Percentiles rank a stretch among this genome's conserved stretches.
phyloP scores from a whole-genome alignment of 1,140 invertebrate genomes.

The Yoshiicerus persimilis region DNA sequence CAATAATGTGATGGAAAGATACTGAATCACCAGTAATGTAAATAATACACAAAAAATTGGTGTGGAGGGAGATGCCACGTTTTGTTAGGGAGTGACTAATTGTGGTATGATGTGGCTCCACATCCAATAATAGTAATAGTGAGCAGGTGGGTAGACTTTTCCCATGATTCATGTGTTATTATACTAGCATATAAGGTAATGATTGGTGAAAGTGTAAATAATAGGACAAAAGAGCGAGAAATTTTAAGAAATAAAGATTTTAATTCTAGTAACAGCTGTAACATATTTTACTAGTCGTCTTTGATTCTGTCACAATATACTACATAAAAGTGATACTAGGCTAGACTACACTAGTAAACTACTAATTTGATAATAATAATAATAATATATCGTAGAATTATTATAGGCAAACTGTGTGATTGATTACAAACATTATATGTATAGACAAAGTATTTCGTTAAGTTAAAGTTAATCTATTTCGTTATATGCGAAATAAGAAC shows the following conservation, averaged over 20 bases:
- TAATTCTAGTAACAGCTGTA: background rate
- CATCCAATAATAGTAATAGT: too few species aligned
- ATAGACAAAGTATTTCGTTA: slow-evolving; percentile 1
- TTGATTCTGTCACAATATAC: background rate
- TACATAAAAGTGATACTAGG: background rate
- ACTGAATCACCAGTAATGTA: too few species aligned
- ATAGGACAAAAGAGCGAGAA: background rate
- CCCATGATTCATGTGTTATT: too few species aligned
- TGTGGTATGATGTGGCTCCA: too few species aligned
- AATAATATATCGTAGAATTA: background rate
- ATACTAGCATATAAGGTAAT: too few species aligned
- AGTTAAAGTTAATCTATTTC: slow-evolving; percentile 1
- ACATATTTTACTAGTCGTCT: background rate
- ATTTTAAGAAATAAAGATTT: background rate
- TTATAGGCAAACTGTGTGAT: background rate
- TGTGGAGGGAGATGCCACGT: too few species aligned
- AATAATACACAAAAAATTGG: too few species aligned
- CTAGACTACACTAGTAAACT: background rate
- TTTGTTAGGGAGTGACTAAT: too few species aligned
- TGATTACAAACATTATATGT: background rate
- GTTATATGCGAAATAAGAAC: slow-evolving; percentile 4
- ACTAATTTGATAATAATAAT: background rate
- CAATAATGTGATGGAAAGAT: too few species aligned
- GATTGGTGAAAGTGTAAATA: too few species aligned
- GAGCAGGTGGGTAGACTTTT: too few species aligned